These are phyloP conservation scores for Catonia carolina DNA, from an alignment of 2,888 invertebrate genomes.

Conservation along the genomic window DNA sequence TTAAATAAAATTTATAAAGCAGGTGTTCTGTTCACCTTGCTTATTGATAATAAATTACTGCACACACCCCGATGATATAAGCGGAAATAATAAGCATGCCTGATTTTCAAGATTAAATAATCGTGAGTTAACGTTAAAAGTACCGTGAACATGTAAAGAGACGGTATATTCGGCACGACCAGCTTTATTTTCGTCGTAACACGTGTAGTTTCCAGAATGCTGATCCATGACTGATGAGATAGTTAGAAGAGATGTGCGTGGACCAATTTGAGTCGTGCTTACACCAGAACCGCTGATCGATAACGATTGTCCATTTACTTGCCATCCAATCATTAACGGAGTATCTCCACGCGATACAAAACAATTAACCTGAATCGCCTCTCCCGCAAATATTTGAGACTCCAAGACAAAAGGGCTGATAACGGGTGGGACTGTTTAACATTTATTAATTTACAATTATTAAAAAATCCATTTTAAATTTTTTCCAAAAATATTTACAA, in stretches of 20 bases:
- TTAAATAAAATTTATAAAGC: neutral
- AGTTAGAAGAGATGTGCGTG: conserved; percentile 46
- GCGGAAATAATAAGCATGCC: conserved; percentile 9
- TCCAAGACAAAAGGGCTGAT: conserved; percentile 73
- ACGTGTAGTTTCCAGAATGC: conserved; percentile 70
- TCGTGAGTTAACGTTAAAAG: neutral
- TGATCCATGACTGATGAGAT: conserved; percentile 61
- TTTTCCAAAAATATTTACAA: neutral
- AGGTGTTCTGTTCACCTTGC: conserved; percentile 7
- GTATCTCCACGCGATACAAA: conserved; percentile 55
- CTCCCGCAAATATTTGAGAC: conserved; percentile 68
- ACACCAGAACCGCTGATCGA: conserved; percentile 29
- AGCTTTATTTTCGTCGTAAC: conserved; percentile 65
- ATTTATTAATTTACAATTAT: too few species aligned
- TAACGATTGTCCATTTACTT: conserved; percentile 44
- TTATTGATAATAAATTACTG: neutral
- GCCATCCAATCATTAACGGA: conserved; percentile 51
- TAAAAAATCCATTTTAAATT: too few species aligned
- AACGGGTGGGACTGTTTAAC: conserved; percentile 59
- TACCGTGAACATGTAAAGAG: conserved; percentile 67
- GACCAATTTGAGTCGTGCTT: conserved; percentile 29
- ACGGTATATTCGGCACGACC: conserved; percentile 63
- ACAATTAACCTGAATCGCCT: conserved; percentile 68
- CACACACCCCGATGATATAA: conserved; percentile 2
- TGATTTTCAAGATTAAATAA: too few species aligned